Evolutionary conservation across 2,888 invertebrate genomes (phyloP), one percentile per base, ranked within the genome.

Genomic region (Labia minor): DNA sequence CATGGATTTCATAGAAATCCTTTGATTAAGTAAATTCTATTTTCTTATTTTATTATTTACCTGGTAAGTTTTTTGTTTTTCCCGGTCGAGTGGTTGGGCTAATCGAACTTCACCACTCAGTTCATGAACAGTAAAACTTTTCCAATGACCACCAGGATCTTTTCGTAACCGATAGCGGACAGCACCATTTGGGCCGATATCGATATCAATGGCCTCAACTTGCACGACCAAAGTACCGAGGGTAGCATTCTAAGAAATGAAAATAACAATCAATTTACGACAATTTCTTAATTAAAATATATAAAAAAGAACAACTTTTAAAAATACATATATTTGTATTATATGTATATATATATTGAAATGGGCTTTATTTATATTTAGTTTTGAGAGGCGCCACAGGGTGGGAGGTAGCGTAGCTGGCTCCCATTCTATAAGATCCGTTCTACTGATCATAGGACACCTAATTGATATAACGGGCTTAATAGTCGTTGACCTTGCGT

Each of bases 151-250:
- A 69, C 85, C 83, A 16, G 89, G 84, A 79, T 93, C 92, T n/a
- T 86, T 85, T 72, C 89, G 85, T 64, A 94, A 78, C 8, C 90
- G 83, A 79, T 92, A 96, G 19, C 89, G 82, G 6, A 96, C 89
- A n/a, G 90, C 86, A 0, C 94, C 95, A 78, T 96, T 96, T 14
- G 85, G 82, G 0, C 95, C 96, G 64, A 89, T 86, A 75, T 96
- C 96, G 65, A 89, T 89, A 78, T 97, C 96, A 64, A 85, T 84
- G 0, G 96, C 95, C 65, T 85, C 81, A 1, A 95, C 89, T 76
- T 88, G 87, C 19, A 91, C 84, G 16, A 95, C 85, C 65, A 86
- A 80, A 8, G 89, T 87, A 3, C 93, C 94, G 65, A 93, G 82
- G 10, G 93, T 93, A 19, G 90, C 88, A 76, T 95, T 94, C 89